These are phyloP conservation scores for Monochamus saltuarius DNA, from an alignment of 1,140 invertebrate species.

Conservation along the genomic window DNA sequence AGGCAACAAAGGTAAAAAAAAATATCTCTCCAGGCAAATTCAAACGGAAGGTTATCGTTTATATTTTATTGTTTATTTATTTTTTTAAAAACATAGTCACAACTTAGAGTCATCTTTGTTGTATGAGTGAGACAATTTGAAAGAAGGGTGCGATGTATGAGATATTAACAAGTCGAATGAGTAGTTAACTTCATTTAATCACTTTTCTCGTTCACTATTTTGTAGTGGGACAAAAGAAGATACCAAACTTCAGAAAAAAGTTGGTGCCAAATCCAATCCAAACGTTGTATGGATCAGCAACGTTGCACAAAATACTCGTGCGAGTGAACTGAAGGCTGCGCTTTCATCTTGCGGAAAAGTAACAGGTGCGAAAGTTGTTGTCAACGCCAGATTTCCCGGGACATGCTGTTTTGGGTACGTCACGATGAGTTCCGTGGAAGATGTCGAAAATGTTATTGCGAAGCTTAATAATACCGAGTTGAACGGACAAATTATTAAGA, in stretches of 20 bases:
- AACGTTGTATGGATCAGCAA: slow-evolving; percentile 90
- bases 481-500: slow-evolving; percentile 89
- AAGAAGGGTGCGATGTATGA: too few relatives aligned
- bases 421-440: slow-evolving; percentile 85
- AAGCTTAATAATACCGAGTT: slow-evolving; percentile 87
- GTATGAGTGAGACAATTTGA: not conserved
- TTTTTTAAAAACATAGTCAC: slow-evolving; percentile 5
- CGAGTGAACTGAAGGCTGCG: slow-evolving; percentile 87
- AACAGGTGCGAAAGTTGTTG: slow-evolving; percentile 93
- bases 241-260: slow-evolving; percentile 23
- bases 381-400: slow-evolving; percentile 86
- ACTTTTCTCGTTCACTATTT: not conserved
- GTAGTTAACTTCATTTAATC: too few relatives aligned
- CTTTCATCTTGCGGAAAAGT: slow-evolving; percentile 94
- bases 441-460: slow-evolving; percentile 87
- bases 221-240: slow-evolving; percentile 4
- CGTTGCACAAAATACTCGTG: slow-evolving; percentile 82
- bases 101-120: slow-evolving; percentile 14
- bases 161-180: too few relatives aligned
- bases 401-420: slow-evolving; percentile 93
- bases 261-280: slow-evolving; percentile 48
- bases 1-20: slow-evolving; percentile 13
- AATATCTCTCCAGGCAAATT: slow-evolving; percentile 11
- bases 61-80: slow-evolving; percentile 12
- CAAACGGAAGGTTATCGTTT: slow-evolving; percentile 13